These are phyloP conservation scores for Phylloscopus collybita DNA, from an alignment of 2,797 vertebrate genomes.

Conservation along the genomic window DNA sequence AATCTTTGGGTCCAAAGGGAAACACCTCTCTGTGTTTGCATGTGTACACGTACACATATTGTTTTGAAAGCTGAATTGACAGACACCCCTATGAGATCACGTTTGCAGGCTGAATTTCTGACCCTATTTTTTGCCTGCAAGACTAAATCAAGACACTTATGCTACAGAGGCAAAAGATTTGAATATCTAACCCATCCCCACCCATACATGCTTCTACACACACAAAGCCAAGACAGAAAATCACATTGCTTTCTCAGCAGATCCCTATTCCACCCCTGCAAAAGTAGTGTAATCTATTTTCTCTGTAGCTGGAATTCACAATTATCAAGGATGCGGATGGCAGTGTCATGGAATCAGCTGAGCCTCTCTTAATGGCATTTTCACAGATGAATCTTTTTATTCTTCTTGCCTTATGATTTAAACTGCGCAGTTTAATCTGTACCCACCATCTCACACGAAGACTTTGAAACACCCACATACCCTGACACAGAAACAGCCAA, in stretches of 20 bases:
- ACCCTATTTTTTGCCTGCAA: not conserved
- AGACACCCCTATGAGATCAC: not conserved
- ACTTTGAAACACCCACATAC: not conserved
- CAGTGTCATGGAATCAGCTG: conserved; percentile 61
- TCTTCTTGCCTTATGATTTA: conserved; percentile 4
- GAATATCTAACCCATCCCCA: conserved; percentile 2
- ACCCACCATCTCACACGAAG: not conserved
- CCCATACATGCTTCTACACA: not conserved
- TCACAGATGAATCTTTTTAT: not conserved
- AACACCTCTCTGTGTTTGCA: not conserved
- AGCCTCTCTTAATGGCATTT: conserved; percentile 11
- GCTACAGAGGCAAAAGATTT: not conserved
- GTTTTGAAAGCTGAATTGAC: conserved; percentile 33
- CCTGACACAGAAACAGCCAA: not conserved
- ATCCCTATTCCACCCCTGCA: conserved; percentile 44
- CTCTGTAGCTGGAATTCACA: not conserved
- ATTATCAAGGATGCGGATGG: conserved; percentile 40
- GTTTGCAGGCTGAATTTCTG: conserved; percentile 15
- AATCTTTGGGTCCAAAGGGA: conserved; percentile 28
- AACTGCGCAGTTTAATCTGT: conserved; percentile 1
- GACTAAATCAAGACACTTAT: not conserved
- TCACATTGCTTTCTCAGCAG: conserved; percentile 28
- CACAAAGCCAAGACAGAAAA: conserved; percentile 44
- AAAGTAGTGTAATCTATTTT: conserved; percentile 18
- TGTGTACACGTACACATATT: not conserved